Conservation (phyloP, 2,888 invertebrate genomes). For the Ophioninae sp. region DNA sequence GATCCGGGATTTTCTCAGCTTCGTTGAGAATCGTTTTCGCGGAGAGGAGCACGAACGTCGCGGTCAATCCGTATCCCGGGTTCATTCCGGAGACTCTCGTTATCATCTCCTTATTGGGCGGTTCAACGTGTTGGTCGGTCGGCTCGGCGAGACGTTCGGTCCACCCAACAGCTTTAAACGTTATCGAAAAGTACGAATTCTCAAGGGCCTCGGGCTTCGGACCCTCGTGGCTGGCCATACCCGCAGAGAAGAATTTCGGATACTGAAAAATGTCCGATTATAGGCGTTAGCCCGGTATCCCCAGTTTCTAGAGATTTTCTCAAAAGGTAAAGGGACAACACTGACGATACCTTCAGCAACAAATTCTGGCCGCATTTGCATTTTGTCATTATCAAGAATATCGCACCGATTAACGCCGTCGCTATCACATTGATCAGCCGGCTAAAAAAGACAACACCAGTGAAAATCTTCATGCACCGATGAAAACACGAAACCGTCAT, state of each 20-base stretch:
- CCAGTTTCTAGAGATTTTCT: neutral
- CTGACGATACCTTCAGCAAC: slow-evolving; percentile 83
- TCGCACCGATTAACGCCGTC: slow-evolving; percentile 82
- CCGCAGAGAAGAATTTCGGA: slow-evolving; percentile 88
- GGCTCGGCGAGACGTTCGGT: slow-evolving; percentile 83
- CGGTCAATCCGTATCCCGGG: slow-evolving; percentile 93
- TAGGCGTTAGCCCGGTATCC: neutral
- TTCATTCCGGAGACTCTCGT: slow-evolving; percentile 87
- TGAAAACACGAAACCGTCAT: neutral
- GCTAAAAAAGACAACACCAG: slow-evolving; percentile 67
- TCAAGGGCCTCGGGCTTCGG: slow-evolving; percentile 85
- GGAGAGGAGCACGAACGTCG: slow-evolving; percentile 86
- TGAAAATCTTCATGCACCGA: neutral
- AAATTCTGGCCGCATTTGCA: slow-evolving; percentile 85
- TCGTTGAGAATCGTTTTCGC: slow-evolving; percentile 90
- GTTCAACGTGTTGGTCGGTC: slow-evolving; percentile 83
- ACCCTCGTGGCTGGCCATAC: slow-evolving; percentile 86
- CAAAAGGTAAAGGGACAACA: neutral
- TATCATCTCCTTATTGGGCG: slow-evolving; percentile 85
- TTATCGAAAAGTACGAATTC: slow-evolving; percentile 85
- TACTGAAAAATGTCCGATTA: slow-evolving; percentile 80
- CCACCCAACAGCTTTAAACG: slow-evolving; percentile 92
- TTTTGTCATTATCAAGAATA: slow-evolving; percentile 85
- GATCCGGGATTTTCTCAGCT: slow-evolving; percentile 87
- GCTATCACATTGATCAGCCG: slow-evolving; percentile 82